Percentiles rank a stretch among this genome's conserved stretches.
Conservation (phyloP, 2,113 vertebrate genomes). For the Ammodytes dubius region DNA sequence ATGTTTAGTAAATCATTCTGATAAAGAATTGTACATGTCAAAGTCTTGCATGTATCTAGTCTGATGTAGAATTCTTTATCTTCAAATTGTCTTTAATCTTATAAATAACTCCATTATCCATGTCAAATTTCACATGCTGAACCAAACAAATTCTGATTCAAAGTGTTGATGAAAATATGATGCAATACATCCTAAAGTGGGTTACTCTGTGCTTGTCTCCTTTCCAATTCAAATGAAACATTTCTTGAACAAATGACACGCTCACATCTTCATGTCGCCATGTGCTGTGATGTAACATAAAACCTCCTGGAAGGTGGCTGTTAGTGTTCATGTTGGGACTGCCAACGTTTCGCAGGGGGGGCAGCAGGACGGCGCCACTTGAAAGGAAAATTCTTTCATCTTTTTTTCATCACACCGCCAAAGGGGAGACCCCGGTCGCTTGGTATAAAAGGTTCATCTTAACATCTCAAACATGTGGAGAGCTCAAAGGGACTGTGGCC, state of each 20-base stretch:
- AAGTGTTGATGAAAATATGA: constrained; percentile 4
- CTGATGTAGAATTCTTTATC: background rate
- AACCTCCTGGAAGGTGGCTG: constrained; percentile 1
- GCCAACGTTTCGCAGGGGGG: background rate
- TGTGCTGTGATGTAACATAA: constrained; percentile 1
- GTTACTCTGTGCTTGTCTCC: background rate
- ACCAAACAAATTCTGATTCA: background rate
- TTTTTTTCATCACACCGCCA: constrained; percentile 5
- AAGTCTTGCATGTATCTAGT: background rate
- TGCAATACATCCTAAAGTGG: background rate
- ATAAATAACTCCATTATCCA: no score
- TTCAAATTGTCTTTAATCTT: no score
- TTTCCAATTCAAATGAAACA: background rate
- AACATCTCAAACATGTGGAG: constrained; percentile 40
- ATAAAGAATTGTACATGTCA: no score
- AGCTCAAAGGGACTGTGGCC: constrained; percentile 26
- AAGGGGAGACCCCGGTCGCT: constrained; percentile 12
- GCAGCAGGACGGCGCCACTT: background rate
- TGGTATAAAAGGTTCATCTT: constrained; percentile 37
- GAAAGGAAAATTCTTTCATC: constrained; percentile 12
- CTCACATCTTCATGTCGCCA: background rate
- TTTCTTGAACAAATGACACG: background rate
- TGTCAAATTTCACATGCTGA: background rate
- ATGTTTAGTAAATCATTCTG: no score
- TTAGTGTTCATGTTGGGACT: constrained; percentile 4